A percentile compares a stretch with the other conserved stretches of the same genome.
Conservation (phyloP, 2,113 vertebrate species). For the Otolemur garnettii region DNA sequence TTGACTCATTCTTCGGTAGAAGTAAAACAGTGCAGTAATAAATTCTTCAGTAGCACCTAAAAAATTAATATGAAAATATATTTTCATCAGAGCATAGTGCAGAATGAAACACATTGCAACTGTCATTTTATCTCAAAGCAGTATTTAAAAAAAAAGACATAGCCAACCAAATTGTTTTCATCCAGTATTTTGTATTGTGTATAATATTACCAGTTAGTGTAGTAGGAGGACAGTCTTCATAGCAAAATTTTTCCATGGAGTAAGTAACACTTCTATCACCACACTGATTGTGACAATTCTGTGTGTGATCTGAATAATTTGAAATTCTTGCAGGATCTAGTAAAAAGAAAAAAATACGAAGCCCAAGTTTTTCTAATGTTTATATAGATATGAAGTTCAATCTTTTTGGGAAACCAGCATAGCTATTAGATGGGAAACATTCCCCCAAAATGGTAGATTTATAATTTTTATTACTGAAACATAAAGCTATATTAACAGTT, state of each 20-base stretch:
- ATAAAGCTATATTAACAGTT: constrained; percentile 37
- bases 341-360: constrained; percentile 72
- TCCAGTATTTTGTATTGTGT: neutral
- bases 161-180: constrained; percentile 10
- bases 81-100: neutral
- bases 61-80: constrained; percentile 61
- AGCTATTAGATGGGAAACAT: neutral
- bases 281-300: constrained; percentile 79
- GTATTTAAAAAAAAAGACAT: neutral
- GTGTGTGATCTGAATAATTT: constrained; percentile 72
- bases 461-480: constrained; percentile 54
- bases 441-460: constrained; percentile 7
- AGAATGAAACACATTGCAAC: neutral
- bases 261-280: constrained; percentile 80
- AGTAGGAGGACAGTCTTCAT: constrained; percentile 82
- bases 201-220: constrained; percentile 84
- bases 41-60: constrained; percentile 93
- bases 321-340: constrained; percentile 83
- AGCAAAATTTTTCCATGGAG: constrained; percentile 81
- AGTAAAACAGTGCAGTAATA: constrained; percentile 92
- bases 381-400: neutral
- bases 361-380: constrained; percentile 24
- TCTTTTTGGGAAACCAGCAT: constrained; percentile 18
- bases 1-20: constrained; percentile 95
- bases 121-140: neutral